Evolutionary conservation across 2,888 invertebrate species (phyloP).

Genomic region (Enchytraeus crypticus): DNA sequence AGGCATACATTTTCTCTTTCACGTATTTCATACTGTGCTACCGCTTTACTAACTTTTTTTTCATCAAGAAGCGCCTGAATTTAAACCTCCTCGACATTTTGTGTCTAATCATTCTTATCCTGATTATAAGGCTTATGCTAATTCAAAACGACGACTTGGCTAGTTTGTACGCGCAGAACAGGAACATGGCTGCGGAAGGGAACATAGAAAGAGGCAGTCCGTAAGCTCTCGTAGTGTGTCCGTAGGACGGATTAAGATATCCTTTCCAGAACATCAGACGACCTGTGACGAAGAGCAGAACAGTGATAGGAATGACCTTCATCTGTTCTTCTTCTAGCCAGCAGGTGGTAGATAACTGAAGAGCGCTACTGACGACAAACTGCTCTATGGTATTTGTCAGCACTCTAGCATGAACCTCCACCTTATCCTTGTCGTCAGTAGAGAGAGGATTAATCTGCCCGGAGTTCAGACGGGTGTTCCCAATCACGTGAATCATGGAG

Average conservation of each 20-base stretch:
- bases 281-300: conserved; percentile 23
- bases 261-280: conserved; percentile 26
- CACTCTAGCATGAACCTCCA: conserved; percentile 15
- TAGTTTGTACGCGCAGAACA: conserved; percentile 6
- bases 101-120: too few relatives aligned
- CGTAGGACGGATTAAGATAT: conserved; percentile 14
- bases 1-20: too few relatives aligned
- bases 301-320: conserved; percentile 25
- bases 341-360: conserved; percentile 24
- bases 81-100: too few relatives aligned
- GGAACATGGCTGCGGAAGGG: background rate
- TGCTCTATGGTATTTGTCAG: conserved; percentile 29
- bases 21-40: too few relatives aligned
- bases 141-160: too few relatives aligned
- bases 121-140: too few relatives aligned
- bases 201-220: conserved; percentile 22
- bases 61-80: too few relatives aligned
- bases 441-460: conserved; percentile 26
- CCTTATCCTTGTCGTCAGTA: conserved; percentile 21
- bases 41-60: too few relatives aligned
- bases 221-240: conserved; percentile 13
- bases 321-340: conserved; percentile 18
- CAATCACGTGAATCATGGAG: conserved; percentile 16
- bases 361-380: conserved; percentile 20
- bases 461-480: conserved; percentile 14